Percentiles rank a stretch among this genome's conserved stretches.
Conservation (phyloP, 2,113 vertebrate genomes). For the Pyxicephalus adspersus region DNA sequence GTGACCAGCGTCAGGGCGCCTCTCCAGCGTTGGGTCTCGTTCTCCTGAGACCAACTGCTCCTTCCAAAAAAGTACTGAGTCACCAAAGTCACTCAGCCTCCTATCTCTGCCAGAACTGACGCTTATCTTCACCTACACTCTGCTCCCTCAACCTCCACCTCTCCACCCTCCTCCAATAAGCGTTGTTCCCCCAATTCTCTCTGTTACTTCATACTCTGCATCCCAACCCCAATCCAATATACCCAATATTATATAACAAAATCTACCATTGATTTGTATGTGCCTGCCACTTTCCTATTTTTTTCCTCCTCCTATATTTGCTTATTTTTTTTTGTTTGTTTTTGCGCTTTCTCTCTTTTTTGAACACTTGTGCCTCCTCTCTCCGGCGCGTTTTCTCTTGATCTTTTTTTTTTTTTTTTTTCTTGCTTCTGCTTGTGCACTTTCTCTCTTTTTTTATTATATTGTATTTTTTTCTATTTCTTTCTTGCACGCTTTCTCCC, state of each 20-base stretch:
- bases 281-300: not conserved
- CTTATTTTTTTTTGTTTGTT: not conserved
- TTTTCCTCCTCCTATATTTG: too few species aligned
- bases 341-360: not conserved
- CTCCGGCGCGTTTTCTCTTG: not conserved
- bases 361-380: not conserved
- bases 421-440: too few species aligned
- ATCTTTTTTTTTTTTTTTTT: not conserved
- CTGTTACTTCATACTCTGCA: not conserved
- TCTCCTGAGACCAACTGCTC: conserved; percentile 31
- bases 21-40: conserved; percentile 22
- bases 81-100: conserved; percentile 44
- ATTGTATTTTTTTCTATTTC: too few species aligned
- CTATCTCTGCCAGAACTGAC: conserved; percentile 28
- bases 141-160: conserved; percentile 32
- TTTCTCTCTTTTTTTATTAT: too few species aligned
- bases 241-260: not conserved
- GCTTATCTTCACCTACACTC: conserved; percentile 49
- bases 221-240: not conserved
- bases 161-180: not conserved
- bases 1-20: conserved; percentile 3
- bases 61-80: conserved; percentile 40
- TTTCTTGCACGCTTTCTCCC: too few species aligned
- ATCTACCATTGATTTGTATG: too few species aligned
- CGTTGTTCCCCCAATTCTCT: not conserved